These are phyloP conservation scores for Lycocerus yunnanus DNA, from an alignment of 2,888 invertebrate species.

Conservation along the genomic window DNA sequence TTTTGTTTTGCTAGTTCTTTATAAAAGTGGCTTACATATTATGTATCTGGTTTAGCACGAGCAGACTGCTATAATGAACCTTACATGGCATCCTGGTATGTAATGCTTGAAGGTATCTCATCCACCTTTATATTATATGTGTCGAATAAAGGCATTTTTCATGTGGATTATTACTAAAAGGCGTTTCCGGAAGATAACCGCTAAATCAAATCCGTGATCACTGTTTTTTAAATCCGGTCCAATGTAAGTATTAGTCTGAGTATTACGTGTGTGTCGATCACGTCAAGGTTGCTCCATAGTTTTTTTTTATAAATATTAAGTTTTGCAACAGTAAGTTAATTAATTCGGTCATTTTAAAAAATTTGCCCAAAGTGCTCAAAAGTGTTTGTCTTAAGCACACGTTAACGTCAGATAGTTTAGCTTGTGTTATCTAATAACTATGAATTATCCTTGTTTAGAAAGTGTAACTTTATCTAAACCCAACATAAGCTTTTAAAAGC, in stretches of 20 bases:
- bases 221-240: not conserved
- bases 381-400: not conserved
- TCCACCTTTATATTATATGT: not conserved
- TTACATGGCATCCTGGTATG: not conserved
- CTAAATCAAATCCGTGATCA: not conserved
- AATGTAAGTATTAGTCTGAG: not conserved
- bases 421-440: not conserved
- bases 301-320: not conserved
- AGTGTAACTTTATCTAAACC: constrained; percentile 2
- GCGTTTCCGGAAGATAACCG: not conserved
- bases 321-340: not conserved
- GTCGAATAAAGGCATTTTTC: not conserved
- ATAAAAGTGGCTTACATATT: not conserved
- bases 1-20: not conserved
- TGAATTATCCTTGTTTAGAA: not conserved
- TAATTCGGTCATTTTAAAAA: not conserved
- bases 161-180: not conserved
- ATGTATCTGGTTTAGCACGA: not conserved
- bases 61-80: not conserved
- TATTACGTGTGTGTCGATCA: not conserved
- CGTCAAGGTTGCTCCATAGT: not conserved
- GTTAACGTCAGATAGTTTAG: not conserved
- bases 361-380: not conserved
- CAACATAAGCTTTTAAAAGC: constrained; percentile 2
- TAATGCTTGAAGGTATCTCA: not conserved